Evolutionary conservation across 1,140 invertebrate genomes (phyloP).

Genomic region (Paracyclopina nana): DNA sequence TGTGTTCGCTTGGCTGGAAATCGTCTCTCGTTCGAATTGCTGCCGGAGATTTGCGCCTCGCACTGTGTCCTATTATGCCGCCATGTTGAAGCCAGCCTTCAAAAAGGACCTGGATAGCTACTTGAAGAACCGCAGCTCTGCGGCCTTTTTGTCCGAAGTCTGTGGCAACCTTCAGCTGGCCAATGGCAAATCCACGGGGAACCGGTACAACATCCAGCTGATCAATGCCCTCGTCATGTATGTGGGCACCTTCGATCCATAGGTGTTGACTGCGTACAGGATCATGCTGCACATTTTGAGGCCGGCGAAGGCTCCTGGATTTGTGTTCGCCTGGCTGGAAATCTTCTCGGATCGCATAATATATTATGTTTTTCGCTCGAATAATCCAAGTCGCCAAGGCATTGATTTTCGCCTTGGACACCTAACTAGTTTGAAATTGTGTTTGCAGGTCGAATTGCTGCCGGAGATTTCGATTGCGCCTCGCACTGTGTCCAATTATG

Average conservation of each 20-base stretch:
- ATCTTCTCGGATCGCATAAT: constrained; percentile 66
- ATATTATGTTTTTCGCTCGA: background rate
- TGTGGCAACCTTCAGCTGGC: constrained; percentile 44
- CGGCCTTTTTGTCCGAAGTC: constrained; percentile 82
- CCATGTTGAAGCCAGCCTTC: constrained; percentile 66
- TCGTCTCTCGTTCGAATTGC: constrained; percentile 88
- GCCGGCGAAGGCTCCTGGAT: constrained; percentile 86
- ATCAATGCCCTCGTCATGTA: constrained; percentile 95
- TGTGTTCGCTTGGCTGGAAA: constrained; percentile 91
- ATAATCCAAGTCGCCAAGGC: background rate
- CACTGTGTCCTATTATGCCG: constrained; percentile 68
- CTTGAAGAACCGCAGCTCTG: constrained; percentile 75
- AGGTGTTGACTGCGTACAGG: constrained; percentile 67
- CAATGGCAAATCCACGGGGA: constrained; percentile 36
- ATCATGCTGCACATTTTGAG: constrained; percentile 75
- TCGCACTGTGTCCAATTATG: constrained; percentile 70
- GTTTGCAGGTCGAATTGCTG: constrained; percentile 63
- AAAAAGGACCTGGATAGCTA: constrained; percentile 91
- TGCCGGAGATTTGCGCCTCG: constrained; percentile 79
- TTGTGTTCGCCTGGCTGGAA: constrained; percentile 95
- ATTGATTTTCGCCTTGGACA: background rate
- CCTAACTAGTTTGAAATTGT: too few relatives aligned
- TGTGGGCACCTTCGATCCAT: constrained; percentile 85
- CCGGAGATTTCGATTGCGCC: constrained; percentile 61
- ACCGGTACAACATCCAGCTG: constrained; percentile 79